These are phyloP conservation scores for Dryobates pubescens DNA, from an alignment of 2,797 vertebrate genomes.

Conservation along the genomic window DNA sequence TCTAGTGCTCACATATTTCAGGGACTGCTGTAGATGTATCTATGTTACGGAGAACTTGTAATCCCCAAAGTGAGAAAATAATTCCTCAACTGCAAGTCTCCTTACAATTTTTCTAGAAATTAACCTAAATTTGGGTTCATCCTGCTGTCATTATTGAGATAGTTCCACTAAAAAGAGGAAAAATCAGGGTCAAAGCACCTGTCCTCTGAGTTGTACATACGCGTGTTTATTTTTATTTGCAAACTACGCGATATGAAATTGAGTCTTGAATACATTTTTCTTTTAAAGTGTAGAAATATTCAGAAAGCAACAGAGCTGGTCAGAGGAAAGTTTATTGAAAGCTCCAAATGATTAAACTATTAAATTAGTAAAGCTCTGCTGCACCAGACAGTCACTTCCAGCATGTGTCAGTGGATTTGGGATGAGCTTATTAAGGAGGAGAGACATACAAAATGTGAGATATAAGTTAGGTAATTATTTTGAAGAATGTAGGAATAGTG, in stretches of 20 bases:
- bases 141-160: neutral
- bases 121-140: neutral
- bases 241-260: neutral
- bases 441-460: neutral
- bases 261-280: neutral
- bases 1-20: neutral
- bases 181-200: neutral
- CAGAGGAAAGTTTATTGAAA: neutral
- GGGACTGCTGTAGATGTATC: neutral
- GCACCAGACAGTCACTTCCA: constrained; percentile 40
- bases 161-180: neutral
- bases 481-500: neutral
- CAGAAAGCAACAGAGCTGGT: neutral
- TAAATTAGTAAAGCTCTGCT: constrained; percentile 32
- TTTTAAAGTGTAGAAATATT: constrained; percentile 2
- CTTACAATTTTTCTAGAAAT: constrained; percentile 13
- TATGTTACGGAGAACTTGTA: neutral
- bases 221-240: neutral
- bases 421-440: constrained; percentile 37
- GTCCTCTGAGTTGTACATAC: neutral
- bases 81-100: neutral
- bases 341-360: constrained; percentile 20
- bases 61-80: neutral
- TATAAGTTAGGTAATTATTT: neutral
- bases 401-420: constrained; percentile 34